phyloP scores from a whole-genome alignment of 2,888 invertebrate genomes.

The Aricia artaxerxes region DNA sequence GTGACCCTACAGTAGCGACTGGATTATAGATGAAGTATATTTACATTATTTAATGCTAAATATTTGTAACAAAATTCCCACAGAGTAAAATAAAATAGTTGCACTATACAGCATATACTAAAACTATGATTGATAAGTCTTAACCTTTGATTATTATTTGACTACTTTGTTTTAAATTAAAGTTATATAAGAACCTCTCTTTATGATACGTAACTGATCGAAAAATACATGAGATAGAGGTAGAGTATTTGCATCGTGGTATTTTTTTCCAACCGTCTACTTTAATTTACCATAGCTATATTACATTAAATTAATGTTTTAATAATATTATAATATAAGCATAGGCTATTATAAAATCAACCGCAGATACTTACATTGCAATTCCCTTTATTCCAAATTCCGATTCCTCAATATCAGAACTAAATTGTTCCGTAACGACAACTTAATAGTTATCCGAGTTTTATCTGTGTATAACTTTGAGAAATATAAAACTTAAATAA shows the following conservation, averaged over 20 bases:
- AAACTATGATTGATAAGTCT: too few species aligned
- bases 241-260: too few species aligned
- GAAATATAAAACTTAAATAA: neutral
- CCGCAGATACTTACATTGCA: neutral
- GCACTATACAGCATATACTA: too few species aligned
- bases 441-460: neutral
- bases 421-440: neutral
- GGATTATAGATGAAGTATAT: neutral
- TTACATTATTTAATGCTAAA: neutral
- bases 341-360: neutral
- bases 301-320: too few species aligned
- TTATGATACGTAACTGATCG: too few species aligned
- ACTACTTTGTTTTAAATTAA: too few species aligned
- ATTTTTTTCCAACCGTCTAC: too few species aligned
- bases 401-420: neutral
- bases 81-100: neutral
- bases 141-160: too few species aligned
- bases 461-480: neutral
- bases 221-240: too few species aligned
- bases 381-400: neutral
- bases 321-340: too few species aligned
- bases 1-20: constrained; percentile 23
- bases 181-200: too few species aligned
- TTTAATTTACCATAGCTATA: too few species aligned
- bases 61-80: neutral